These are phyloP conservation scores for Acrocephalus scirpaceus DNA, from an alignment of 2,797 vertebrate genomes.

Conservation along the genomic window DNA sequence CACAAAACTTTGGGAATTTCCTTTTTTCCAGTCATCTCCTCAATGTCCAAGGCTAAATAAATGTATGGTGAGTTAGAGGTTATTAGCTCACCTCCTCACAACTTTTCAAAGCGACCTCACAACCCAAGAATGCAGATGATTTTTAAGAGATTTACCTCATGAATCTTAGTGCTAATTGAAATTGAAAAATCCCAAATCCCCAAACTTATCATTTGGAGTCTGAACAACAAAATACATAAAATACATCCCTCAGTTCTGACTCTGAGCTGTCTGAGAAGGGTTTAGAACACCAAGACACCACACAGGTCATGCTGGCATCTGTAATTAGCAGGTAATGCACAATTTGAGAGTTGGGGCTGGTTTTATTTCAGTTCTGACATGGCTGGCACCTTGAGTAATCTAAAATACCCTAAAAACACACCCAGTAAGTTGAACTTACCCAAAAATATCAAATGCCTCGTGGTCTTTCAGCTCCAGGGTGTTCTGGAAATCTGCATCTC, in stretches of 20 bases:
- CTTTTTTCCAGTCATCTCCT: neutral
- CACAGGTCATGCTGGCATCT: neutral
- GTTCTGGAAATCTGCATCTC: neutral
- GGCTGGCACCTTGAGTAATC: neutral
- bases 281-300: neutral
- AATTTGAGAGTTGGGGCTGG: neutral
- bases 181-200: neutral
- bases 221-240: neutral
- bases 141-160: neutral
- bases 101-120: neutral
- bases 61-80: fast-evolving
- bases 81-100: neutral
- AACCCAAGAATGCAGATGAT: neutral
- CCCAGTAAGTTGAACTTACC: slow-evolving; percentile 27
- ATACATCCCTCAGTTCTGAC: neutral
- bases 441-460: neutral
- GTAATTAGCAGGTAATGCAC: neutral
- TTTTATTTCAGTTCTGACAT: neutral
- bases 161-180: neutral
- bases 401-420: neutral
- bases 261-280: neutral
- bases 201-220: neutral
- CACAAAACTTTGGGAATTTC: neutral
- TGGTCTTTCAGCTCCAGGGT: neutral
- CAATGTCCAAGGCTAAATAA: neutral